These are phyloP conservation scores for Panurus biarmicus DNA, from an alignment of 2,113 vertebrate genomes.

Conservation along the genomic window DNA sequence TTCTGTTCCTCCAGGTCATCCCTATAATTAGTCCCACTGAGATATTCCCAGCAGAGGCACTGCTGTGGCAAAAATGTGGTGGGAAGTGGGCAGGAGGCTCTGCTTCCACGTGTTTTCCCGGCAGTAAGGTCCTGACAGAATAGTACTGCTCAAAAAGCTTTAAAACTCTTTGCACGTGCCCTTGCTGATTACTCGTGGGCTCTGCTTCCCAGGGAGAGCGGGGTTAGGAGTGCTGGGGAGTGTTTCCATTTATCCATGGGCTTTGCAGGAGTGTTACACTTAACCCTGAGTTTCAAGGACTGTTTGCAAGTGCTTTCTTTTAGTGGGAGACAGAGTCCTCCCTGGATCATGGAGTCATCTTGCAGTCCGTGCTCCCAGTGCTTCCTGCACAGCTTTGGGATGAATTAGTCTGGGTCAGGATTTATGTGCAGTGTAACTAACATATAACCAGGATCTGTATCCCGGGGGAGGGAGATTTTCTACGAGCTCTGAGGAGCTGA, in stretches of 20 bases:
- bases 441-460: neutral
- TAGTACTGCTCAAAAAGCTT: neutral
- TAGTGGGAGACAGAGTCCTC: neutral
- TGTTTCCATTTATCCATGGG: neutral
- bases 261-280: neutral
- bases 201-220: neutral
- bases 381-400: neutral
- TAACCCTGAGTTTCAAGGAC: neutral
- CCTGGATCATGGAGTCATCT: fast-evolving
- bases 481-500: neutral
- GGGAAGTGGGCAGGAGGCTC: neutral
- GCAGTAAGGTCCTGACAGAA: neutral
- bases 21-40: neutral
- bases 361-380: neutral
- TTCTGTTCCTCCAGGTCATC: neutral
- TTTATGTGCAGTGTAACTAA: neutral
- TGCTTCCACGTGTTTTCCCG: neutral
- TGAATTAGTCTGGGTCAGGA: neutral
- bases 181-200: neutral
- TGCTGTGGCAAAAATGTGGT: fast-evolving
- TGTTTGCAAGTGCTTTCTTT: neutral
- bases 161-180: neutral
- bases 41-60: neutral
- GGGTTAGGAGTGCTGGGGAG: neutral
- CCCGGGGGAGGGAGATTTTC: neutral